Conservation (phyloP, 2,888 invertebrate species). For the Encarsia formosa region DNA sequence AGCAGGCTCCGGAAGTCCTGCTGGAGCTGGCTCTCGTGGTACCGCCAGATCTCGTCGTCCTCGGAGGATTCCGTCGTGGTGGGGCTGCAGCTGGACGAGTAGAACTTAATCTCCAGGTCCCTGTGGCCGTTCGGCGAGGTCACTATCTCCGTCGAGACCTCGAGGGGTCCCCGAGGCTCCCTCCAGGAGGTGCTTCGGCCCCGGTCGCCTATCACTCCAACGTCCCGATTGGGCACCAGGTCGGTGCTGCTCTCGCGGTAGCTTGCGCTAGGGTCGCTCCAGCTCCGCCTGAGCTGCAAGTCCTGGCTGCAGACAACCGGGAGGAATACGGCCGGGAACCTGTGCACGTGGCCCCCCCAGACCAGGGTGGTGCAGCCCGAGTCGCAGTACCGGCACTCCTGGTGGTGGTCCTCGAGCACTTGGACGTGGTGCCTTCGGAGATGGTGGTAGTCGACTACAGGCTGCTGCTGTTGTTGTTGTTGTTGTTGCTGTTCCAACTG, state of each 20-base stretch:
- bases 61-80: slow-evolving; percentile 39
- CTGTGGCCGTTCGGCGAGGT: slow-evolving; percentile 74
- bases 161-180: slow-evolving; percentile 54
- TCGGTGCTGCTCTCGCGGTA: slow-evolving; percentile 47
- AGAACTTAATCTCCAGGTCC: slow-evolving; percentile 75
- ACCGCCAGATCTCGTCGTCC: slow-evolving; percentile 48
- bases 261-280: slow-evolving; percentile 63
- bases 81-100: slow-evolving; percentile 57
- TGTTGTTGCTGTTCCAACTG: slow-evolving; percentile 23
- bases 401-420: slow-evolving; percentile 54
- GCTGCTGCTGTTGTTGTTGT: slow-evolving; percentile 25
- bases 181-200: slow-evolving; percentile 43
- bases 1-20: slow-evolving; percentile 47
- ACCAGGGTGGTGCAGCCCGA: slow-evolving; percentile 50
- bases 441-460: slow-evolving; percentile 30
- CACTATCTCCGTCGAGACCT: slow-evolving; percentile 74
- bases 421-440: slow-evolving; percentile 53
- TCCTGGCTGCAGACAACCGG: slow-evolving; percentile 33
- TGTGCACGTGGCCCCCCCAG: too few species aligned
- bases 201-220: slow-evolving; percentile 48
- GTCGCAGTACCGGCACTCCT: slow-evolving; percentile 74
- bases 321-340: slow-evolving; percentile 30
- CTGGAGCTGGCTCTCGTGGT: slow-evolving; percentile 47
- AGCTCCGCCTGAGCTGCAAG: slow-evolving; percentile 55
- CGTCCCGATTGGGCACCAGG: slow-evolving; percentile 49